Evolutionary conservation across 2,888 invertebrate genomes (phyloP).

Genomic region (Hirtodrosophila cameraria): DNA sequence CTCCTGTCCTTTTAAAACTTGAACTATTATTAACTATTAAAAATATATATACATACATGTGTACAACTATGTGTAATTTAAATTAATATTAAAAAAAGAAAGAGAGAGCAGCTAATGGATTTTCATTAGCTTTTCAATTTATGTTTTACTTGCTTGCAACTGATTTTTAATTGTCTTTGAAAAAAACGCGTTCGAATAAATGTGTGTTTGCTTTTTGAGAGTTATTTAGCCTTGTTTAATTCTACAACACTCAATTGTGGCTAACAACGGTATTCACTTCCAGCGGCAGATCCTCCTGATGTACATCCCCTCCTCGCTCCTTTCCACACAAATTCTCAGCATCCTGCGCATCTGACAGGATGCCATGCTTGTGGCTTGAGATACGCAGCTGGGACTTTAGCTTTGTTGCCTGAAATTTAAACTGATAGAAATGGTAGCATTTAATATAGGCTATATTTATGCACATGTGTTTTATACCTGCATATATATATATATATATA

Average conservation of each 20-base stretch:
- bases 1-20: conserved; percentile 33
- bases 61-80: conserved; percentile 2
- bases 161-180: conserved; percentile 32
- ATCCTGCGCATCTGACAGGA: conserved; percentile 27
- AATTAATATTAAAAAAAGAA: not conserved
- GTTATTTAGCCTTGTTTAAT: conserved; percentile 23
- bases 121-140: conserved; percentile 44
- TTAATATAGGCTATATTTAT: no score
- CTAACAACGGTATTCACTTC: conserved; percentile 82
- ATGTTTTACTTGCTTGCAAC: conserved; percentile 1
- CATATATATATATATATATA: no score
- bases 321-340: conserved; percentile 4
- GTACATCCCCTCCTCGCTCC: conserved; percentile 1
- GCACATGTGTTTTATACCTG: no score
- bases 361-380: conserved; percentile 73
- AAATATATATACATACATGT: not conserved
- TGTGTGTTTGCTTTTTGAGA: no score
- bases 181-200: conserved; percentile 50
- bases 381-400: conserved; percentile 82
- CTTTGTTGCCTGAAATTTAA: conserved; percentile 83
- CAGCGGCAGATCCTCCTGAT: conserved; percentile 69
- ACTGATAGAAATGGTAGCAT: conserved; percentile 57
- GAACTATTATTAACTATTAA: not conserved
- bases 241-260: conserved; percentile 27
- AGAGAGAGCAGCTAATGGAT: conserved; percentile 30